Evolutionary conservation across 2,797 vertebrate species (phyloP).

Genomic region (Bradypus variegatus): DNA sequence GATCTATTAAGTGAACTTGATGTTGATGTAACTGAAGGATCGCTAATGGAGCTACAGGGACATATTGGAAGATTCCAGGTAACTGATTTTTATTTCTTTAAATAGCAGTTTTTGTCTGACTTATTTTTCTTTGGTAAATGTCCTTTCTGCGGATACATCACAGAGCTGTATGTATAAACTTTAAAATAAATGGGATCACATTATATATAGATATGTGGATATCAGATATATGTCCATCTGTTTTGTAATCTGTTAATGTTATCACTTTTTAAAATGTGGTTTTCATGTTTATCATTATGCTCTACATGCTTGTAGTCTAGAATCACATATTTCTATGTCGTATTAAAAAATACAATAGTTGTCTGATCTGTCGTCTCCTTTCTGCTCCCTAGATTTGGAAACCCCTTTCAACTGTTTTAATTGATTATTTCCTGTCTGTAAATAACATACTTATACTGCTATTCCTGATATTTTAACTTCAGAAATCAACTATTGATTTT

Average conservation of each 20-base stretch:
- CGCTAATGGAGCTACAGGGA: conserved; percentile 89
- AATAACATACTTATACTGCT: not conserved
- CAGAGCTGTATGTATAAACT: not conserved
- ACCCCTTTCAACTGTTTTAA: not conserved
- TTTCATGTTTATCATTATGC: not conserved
- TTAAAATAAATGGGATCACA: not conserved
- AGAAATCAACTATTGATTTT: not conserved
- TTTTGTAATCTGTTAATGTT: not conserved
- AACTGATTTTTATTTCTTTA: conserved; percentile 15
- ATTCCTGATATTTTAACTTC: not conserved
- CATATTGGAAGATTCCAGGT: conserved; percentile 97
- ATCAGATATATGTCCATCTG: not conserved
- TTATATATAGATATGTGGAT: not conserved
- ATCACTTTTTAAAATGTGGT: not conserved
- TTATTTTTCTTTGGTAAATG: not conserved
- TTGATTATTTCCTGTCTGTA: not conserved
- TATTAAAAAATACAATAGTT: not conserved
- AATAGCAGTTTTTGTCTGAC: not conserved
- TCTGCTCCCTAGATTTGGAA: not conserved
- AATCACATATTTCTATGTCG: not conserved
- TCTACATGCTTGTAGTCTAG: not conserved
- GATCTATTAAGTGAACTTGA: conserved; percentile 84
- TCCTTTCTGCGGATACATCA: not conserved
- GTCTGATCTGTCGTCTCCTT: not conserved
- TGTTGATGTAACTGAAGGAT: conserved; percentile 82